phyloP scores from a whole-genome alignment of 2,113 vertebrate species.

The Corythornis vintsioides region DNA sequence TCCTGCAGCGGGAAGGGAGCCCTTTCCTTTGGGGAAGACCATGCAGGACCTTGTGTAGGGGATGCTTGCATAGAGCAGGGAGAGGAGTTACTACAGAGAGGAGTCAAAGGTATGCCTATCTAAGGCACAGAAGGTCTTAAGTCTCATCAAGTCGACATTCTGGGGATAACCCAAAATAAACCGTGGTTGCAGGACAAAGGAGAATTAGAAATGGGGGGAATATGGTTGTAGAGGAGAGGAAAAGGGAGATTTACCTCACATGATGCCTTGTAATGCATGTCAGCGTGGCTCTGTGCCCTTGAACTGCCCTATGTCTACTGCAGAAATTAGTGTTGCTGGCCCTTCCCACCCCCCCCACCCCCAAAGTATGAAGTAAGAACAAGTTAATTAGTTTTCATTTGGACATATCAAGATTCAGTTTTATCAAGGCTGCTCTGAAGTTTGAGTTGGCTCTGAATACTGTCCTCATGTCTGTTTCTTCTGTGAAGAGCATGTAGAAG shows the following conservation, averaged over 20 bases:
- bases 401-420: not conserved
- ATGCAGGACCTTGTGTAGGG: not conserved
- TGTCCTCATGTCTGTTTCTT: fast-evolving
- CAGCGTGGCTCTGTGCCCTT: not conserved
- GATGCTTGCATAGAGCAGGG: not conserved
- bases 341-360: not conserved
- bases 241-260: not conserved
- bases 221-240: not conserved
- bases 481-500: not conserved
- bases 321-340: not conserved
- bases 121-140: not conserved
- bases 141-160: not conserved
- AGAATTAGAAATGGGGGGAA: not conserved
- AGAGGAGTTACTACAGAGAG: not conserved
- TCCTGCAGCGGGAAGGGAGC: not conserved
- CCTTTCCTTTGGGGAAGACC: fast-evolving
- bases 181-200: not conserved
- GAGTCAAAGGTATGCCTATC: not conserved
- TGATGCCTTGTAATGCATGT: not conserved
- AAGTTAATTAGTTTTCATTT: constrained; percentile 39
- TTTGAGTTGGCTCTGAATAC: constrained; percentile 18
- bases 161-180: not conserved
- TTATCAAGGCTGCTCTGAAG: constrained; percentile 12
- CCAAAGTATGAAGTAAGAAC: constrained; percentile 14
- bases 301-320: not conserved